A percentile compares a stretch with the other conserved stretches of the same genome.
These are phyloP conservation scores for Candoia aspera DNA, from an alignment of 2,113 vertebrate genomes.

Conservation along the genomic window DNA sequence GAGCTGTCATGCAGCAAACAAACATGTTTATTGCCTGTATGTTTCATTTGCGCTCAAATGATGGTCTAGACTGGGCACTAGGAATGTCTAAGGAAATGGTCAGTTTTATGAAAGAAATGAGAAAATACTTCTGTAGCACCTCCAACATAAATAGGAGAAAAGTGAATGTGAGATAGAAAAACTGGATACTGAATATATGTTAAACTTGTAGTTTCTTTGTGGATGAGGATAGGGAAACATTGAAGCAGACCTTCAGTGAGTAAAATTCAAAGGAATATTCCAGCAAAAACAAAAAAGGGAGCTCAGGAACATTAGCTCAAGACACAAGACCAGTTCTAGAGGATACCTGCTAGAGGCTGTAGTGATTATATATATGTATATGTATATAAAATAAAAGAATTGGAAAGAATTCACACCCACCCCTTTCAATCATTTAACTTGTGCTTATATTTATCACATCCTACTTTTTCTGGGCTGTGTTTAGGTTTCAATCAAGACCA, in stretches of 20 bases:
- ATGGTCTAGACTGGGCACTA: background rate
- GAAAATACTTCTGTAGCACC: constrained; percentile 24
- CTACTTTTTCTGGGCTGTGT: constrained; percentile 39
- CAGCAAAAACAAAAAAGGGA: constrained; percentile 28
- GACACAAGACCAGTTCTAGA: constrained; percentile 21
- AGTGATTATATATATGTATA: too few species aligned
- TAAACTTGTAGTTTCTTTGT: constrained; percentile 17
- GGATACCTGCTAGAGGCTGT: constrained; percentile 8
- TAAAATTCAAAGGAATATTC: constrained; percentile 38
- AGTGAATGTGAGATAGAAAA: background rate
- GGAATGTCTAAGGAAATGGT: background rate
- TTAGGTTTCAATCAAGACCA: constrained; percentile 34
- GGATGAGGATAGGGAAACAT: constrained; percentile 23
- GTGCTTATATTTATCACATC: constrained; percentile 16
- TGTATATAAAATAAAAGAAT: too few species aligned
- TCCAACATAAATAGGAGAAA: constrained; percentile 20
- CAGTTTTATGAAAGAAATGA: constrained; percentile 21
- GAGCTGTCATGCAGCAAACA: background rate
- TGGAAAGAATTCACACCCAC: constrained; percentile 24
- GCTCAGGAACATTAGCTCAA: constrained; percentile 33
- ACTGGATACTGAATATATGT: background rate
- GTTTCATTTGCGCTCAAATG: background rate
- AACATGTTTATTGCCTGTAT: background rate
- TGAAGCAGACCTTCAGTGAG: constrained; percentile 33
- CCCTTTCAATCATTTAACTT: constrained; percentile 12